Evolutionary conservation across 2,797 vertebrate species (phyloP).

Genomic region (Aratinga solstitialis): DNA sequence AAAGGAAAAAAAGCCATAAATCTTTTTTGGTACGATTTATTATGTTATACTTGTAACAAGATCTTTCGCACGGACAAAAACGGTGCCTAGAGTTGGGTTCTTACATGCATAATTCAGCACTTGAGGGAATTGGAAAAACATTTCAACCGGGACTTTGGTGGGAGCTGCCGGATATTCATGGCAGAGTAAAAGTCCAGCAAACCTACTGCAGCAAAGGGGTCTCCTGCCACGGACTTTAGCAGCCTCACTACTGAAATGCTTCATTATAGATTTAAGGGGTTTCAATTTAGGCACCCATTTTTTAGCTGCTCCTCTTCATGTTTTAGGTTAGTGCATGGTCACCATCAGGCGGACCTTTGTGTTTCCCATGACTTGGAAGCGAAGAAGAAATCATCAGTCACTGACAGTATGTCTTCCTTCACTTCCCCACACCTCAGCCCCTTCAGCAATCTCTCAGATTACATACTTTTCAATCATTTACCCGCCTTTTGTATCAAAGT

Average conservation of each 20-base stretch:
- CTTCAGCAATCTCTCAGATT: neutral
- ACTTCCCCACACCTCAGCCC: neutral
- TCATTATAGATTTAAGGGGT: neutral
- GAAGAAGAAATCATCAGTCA: neutral
- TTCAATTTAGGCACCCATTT: neutral
- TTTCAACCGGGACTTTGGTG: neutral
- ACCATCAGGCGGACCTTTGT: neutral
- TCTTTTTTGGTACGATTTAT: conserved; percentile 33
- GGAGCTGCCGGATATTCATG: neutral
- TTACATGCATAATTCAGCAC: conserved; percentile 13
- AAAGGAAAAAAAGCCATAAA: neutral
- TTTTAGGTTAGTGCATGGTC: neutral
- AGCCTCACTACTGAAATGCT: neutral
- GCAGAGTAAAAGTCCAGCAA: neutral
- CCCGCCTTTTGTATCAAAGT: neutral
- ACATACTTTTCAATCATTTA: neutral
- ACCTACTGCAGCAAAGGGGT: neutral
- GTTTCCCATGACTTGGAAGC: neutral
- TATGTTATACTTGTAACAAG: conserved; percentile 49
- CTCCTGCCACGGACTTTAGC: neutral
- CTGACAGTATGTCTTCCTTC: neutral
- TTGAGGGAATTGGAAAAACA: neutral
- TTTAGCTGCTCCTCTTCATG: neutral
- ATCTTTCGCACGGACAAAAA: conserved; percentile 21
- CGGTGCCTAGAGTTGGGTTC: neutral